These are phyloP conservation scores for Hucho hucho DNA, from an alignment of 2,113 vertebrate genomes.

Conservation along the genomic window DNA sequence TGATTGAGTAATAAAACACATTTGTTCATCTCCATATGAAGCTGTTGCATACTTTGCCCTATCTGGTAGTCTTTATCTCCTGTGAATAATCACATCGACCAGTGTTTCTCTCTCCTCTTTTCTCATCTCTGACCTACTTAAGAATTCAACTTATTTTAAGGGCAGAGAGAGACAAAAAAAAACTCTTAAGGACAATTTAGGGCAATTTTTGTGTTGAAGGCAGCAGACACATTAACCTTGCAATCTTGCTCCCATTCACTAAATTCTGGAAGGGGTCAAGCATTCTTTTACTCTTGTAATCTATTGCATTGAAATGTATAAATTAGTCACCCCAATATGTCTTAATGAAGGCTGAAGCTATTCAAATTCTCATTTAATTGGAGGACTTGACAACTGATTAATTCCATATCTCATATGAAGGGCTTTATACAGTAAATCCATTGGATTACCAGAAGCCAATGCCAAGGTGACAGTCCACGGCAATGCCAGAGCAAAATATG, in stretches of 20 bases:
- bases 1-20: background rate
- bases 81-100: background rate
- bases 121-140: background rate
- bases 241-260: background rate
- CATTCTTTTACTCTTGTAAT: background rate
- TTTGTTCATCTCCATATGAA: slow-evolving; percentile 10
- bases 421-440: background rate
- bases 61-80: background rate
- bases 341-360: background rate
- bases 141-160: background rate
- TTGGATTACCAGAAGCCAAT: background rate
- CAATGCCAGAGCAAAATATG: background rate
- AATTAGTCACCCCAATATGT: background rate
- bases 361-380: background rate
- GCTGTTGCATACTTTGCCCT: background rate
- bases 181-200: background rate
- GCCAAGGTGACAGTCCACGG: background rate
- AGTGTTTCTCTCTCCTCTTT: background rate
- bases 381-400: background rate
- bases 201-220: background rate
- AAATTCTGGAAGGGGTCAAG: background rate
- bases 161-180: background rate
- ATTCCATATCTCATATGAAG: background rate
- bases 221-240: background rate
- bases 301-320: background rate